Conservation (phyloP, 2,888 invertebrate species). For the Germaria angustata region DNA sequence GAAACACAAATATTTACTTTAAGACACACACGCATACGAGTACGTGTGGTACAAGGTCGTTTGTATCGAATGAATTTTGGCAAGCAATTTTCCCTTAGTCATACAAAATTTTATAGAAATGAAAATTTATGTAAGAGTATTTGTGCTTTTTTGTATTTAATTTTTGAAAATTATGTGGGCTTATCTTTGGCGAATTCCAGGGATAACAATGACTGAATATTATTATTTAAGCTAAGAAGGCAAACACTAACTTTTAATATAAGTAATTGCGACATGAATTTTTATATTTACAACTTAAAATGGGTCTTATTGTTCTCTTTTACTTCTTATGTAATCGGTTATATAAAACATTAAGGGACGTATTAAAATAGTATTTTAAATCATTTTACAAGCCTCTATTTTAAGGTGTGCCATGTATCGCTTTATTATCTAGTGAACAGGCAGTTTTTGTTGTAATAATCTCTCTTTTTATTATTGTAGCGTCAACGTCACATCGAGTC, state of each 20-base stretch:
- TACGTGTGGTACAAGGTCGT: slow-evolving; percentile 37
- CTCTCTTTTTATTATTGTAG: no score
- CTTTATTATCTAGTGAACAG: no score
- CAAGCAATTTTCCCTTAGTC: slow-evolving; percentile 26
- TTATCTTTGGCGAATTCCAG: slow-evolving; percentile 47
- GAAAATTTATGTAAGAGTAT: neutral
- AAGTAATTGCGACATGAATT: neutral
- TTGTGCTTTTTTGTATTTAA: neutral
- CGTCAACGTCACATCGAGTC: no score
- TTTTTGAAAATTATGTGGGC: neutral
- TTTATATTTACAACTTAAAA: slow-evolving; percentile 6
- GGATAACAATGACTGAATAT: slow-evolving; percentile 27
- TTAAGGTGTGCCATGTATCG: no score
- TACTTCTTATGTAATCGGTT: no score
- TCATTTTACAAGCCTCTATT: no score
- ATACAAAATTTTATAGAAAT: slow-evolving; percentile 18
- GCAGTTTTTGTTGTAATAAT: no score
- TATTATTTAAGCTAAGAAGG: slow-evolving; percentile 20
- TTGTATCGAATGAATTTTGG: slow-evolving; percentile 44
- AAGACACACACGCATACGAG: neutral
- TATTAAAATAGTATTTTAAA: no score
- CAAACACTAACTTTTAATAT: slow-evolving; percentile 24
- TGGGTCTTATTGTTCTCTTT: no score
- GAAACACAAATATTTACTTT: slow-evolving; percentile 6
- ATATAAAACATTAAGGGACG: no score